These are phyloP conservation scores for Scaptomyza graminum DNA, from an alignment of 1,140 invertebrate genomes.

Conservation along the genomic window DNA sequence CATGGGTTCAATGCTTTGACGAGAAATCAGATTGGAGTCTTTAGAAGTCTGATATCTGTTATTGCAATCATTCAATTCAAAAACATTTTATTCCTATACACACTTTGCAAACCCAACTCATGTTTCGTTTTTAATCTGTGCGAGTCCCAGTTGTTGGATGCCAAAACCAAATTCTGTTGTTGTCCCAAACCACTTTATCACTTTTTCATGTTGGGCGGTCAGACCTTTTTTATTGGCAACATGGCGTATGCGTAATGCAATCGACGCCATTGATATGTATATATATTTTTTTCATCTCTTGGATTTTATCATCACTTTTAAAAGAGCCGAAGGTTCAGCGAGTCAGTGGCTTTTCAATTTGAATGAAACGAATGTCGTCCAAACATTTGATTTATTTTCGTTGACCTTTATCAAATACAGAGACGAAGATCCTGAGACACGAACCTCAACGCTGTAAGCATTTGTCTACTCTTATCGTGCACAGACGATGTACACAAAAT, in stretches of 20 bases:
- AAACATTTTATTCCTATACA: conserved; percentile 30
- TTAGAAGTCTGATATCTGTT: conserved; percentile 25
- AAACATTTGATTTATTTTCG: conserved; percentile 80
- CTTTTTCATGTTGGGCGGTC: conserved; percentile 30
- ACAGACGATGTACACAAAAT: conserved; percentile 22
- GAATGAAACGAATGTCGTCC: conserved; percentile 67
- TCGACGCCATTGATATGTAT: conserved; percentile 62
- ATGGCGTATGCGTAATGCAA: conserved; percentile 73
- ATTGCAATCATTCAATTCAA: conserved; percentile 34
- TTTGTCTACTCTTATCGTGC: conserved; percentile 54
- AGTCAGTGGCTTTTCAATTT: conserved; percentile 72
- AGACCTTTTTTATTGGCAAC: conserved; percentile 70
- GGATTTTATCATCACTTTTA: conserved; percentile 27
- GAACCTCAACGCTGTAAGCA: conserved; percentile 2
- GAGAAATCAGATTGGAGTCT: background rate
- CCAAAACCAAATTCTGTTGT: conserved; percentile 34
- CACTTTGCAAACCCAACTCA: conserved; percentile 25
- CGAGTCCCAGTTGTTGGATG: conserved; percentile 43
- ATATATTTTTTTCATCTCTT: conserved; percentile 27
- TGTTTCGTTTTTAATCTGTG: conserved; percentile 33
- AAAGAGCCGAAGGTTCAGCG: conserved; percentile 32
- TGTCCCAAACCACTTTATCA: conserved; percentile 35
- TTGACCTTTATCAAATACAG: conserved; percentile 72
- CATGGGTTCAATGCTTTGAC: background rate
- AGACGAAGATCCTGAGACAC: conserved; percentile 32